Evolutionary conservation across 2,113 vertebrate species (phyloP).

Genomic region (Nothocercus nigrocapillus): DNA sequence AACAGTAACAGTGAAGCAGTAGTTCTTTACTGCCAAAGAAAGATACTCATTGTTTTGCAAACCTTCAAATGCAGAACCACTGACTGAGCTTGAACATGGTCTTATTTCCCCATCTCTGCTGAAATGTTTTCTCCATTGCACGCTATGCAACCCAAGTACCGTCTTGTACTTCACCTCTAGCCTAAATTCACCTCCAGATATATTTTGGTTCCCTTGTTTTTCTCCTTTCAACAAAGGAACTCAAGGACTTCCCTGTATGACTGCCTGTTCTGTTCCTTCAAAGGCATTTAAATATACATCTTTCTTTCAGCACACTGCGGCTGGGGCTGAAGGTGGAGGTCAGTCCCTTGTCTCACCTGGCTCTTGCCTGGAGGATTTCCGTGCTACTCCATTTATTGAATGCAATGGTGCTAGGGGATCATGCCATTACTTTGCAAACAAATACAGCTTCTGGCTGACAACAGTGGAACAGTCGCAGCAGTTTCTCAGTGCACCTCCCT

Average conservation of each 20-base stretch:
- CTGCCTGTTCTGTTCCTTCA: not conserved
- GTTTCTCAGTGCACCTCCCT: slow-evolving; percentile 77
- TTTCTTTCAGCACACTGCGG: slow-evolving; percentile 88
- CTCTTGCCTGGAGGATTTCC: slow-evolving; percentile 95
- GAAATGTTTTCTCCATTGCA: not conserved
- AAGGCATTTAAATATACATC: not conserved
- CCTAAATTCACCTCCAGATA: not conserved
- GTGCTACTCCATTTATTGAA: slow-evolving; percentile 94
- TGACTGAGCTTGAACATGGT: not conserved
- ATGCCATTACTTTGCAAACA: slow-evolving; percentile 96
- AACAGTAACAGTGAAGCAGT: not conserved
- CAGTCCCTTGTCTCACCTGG: slow-evolving; percentile 95
- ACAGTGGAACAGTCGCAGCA: slow-evolving; percentile 83
- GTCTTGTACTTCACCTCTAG: not conserved
- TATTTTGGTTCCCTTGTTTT: not conserved
- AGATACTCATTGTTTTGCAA: not conserved
- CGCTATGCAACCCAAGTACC: not conserved
- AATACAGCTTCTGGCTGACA: slow-evolving; percentile 97
- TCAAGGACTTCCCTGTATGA: not conserved
- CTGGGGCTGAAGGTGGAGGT: slow-evolving; percentile 90
- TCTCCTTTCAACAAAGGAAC: not conserved
- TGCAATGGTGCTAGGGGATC: slow-evolving; percentile 91
- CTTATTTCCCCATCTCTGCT: not conserved
- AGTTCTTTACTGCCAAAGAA: not conserved
- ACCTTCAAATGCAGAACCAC: not conserved